These are phyloP conservation scores for Drosophila hamatofila DNA, from an alignment of 2,888 invertebrate species.

Conservation along the genomic window DNA sequence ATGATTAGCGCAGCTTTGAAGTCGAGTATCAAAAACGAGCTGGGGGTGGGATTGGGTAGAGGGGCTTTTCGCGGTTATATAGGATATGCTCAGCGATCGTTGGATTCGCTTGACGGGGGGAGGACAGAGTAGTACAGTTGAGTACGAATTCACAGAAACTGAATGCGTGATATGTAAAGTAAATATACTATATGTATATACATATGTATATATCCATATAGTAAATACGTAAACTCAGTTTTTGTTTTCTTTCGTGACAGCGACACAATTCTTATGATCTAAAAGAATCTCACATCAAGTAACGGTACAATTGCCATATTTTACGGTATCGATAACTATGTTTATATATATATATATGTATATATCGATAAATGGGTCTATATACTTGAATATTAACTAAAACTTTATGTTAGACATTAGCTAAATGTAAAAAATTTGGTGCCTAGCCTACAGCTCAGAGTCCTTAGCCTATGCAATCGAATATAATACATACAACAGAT, in stretches of 20 bases:
- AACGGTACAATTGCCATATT: slow-evolving; percentile 25
- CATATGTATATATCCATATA: slow-evolving; percentile 1
- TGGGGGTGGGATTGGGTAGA: not conserved
- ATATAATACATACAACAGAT: slow-evolving; percentile 32
- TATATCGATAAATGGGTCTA: slow-evolving; percentile 7
- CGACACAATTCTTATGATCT: slow-evolving; percentile 13
- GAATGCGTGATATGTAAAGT: slow-evolving; percentile 54
- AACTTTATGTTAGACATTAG: slow-evolving; percentile 40
- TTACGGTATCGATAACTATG: slow-evolving; percentile 8
- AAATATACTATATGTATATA: slow-evolving; percentile 16
- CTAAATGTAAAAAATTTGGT: slow-evolving; percentile 65
- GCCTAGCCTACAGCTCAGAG: slow-evolving; percentile 63
- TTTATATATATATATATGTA: slow-evolving; percentile 2
- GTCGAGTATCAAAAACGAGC: slow-evolving; percentile 36
- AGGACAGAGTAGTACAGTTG: slow-evolving; percentile 19
- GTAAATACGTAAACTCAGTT: slow-evolving; percentile 23
- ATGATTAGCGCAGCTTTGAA: slow-evolving; percentile 24
- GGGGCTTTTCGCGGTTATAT: slow-evolving; percentile 5
- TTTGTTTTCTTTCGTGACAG: slow-evolving; percentile 14
- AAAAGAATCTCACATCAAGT: slow-evolving; percentile 39
- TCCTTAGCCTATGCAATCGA: slow-evolving; percentile 28
- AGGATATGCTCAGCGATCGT: slow-evolving; percentile 67
- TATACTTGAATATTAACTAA: slow-evolving; percentile 30
- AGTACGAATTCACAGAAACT: slow-evolving; percentile 32
- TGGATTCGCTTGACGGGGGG: slow-evolving; percentile 47